Evolutionary conservation across 2,113 vertebrate genomes (phyloP).

Genomic region (Solea solea): DNA sequence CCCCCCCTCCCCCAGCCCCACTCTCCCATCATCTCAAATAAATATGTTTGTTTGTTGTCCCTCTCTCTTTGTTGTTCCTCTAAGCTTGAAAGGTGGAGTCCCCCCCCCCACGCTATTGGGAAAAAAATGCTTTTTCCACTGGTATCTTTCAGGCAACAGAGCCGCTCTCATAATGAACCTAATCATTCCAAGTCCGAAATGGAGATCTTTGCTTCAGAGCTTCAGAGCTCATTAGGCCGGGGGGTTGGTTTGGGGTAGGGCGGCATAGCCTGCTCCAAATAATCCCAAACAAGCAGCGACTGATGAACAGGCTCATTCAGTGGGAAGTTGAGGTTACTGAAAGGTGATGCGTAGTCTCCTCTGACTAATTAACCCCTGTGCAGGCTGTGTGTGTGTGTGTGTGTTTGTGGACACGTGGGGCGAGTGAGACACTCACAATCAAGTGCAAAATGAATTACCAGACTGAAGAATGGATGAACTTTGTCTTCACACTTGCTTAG

Average conservation of each 20-base stretch:
- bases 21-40: not conserved
- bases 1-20: too few species aligned
- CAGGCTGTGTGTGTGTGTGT: slow-evolving; percentile 25
- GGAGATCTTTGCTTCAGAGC: slow-evolving; percentile 62
- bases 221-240: slow-evolving; percentile 71
- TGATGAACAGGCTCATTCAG: slow-evolving; percentile 31
- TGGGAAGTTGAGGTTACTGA: slow-evolving; percentile 32
- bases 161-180: slow-evolving; percentile 59
- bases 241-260: not conserved
- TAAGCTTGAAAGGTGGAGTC: slow-evolving; percentile 36
- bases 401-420: too few species aligned
- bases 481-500: not conserved
- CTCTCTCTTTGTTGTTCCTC: slow-evolving; percentile 28
- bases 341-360: slow-evolving; percentile 43
- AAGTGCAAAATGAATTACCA: not conserved
- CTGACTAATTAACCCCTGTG: slow-evolving; percentile 64
- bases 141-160: slow-evolving; percentile 26
- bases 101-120: not conserved
- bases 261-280: slow-evolving; percentile 31
- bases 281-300: slow-evolving; percentile 51
- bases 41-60: slow-evolving; percentile 28
- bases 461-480: slow-evolving; percentile 15
- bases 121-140: not conserved
- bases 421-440: slow-evolving; percentile 18
- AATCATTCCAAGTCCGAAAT: slow-evolving; percentile 56